phyloP scores from a whole-genome alignment of 1,140 invertebrate genomes.

The Nixonia krombeini region DNA sequence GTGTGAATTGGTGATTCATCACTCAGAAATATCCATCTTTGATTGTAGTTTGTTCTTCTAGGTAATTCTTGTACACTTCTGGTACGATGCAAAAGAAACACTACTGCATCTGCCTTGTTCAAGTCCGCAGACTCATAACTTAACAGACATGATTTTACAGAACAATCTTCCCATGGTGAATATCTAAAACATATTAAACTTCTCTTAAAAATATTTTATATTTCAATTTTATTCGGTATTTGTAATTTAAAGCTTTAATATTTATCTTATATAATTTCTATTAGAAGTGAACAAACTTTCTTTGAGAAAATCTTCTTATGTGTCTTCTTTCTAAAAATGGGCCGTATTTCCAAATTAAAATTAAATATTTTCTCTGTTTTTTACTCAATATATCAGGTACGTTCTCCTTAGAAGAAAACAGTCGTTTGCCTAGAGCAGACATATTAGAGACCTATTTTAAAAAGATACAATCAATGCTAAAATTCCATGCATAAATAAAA shows the following conservation, averaged over 20 bases:
- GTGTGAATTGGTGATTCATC: conserved; percentile 76
- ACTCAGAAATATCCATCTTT: conserved; percentile 76
- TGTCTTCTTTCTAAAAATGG: conserved; percentile 62
- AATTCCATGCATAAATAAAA: too few species aligned
- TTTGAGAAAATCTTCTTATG: conserved; percentile 55
- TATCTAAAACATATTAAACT: conserved; percentile 40
- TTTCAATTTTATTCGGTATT: conserved; percentile 1
- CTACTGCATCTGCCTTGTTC: conserved; percentile 71
- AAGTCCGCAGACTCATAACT: conserved; percentile 68
- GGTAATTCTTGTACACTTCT: conserved; percentile 62
- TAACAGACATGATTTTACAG: conserved; percentile 73
- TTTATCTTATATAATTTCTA: too few species aligned
- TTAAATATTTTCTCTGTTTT: conserved; percentile 34
- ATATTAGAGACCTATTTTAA: too few species aligned
- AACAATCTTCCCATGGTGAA: conserved; percentile 73
- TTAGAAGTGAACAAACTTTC: too few species aligned
- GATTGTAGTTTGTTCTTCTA: conserved; percentile 53
- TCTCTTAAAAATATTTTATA: conserved; percentile 3
- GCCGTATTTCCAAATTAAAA: conserved; percentile 67
- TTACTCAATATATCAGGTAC: too few species aligned
- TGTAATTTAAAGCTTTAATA: conserved; percentile 19
- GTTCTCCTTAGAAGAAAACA: too few species aligned
- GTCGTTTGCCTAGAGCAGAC: too few species aligned
- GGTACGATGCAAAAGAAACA: conserved; percentile 74
- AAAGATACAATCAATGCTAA: too few species aligned